phyloP scores from a whole-genome alignment of 1,140 invertebrate genomes.

The Drosophila albomicans region DNA sequence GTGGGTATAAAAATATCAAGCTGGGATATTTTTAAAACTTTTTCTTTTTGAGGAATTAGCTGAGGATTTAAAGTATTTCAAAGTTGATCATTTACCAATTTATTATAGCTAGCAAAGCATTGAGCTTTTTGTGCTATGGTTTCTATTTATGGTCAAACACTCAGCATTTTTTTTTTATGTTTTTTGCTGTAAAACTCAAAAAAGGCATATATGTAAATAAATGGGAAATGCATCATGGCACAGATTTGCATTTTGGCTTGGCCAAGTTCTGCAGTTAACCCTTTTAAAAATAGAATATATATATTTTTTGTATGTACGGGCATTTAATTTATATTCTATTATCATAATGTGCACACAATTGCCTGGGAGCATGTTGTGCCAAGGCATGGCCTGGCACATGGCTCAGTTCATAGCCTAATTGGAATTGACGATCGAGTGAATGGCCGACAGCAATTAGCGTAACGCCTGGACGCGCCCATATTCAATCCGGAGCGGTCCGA shows the following conservation, averaged over 20 bases:
- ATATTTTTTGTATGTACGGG: not conserved
- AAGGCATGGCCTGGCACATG: conserved; percentile 27
- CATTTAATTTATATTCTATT: conserved; percentile 50
- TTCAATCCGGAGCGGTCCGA: conserved; percentile 23
- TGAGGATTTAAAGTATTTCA: not conserved
- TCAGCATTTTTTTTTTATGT: not conserved
- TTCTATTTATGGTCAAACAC: not conserved
- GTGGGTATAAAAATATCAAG: too few relatives aligned
- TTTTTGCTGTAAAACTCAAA: not conserved
- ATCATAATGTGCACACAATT: conserved; percentile 35
- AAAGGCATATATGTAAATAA: not conserved
- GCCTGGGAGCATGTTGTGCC: conserved; percentile 19
- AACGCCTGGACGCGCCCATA: conserved; percentile 53
- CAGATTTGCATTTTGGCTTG: conserved; percentile 14
- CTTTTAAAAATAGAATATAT: conserved; percentile 39
- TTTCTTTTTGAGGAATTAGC: too few relatives aligned
- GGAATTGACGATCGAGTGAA: conserved; percentile 45
- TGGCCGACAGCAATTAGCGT: conserved; percentile 47
- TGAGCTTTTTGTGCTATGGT: not conserved
- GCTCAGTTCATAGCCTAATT: conserved; percentile 48
- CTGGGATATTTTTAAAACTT: too few relatives aligned
- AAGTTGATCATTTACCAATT: not conserved
- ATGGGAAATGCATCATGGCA: conserved; percentile 1
- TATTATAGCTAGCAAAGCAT: not conserved
- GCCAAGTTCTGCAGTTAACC: conserved; percentile 15